phyloP scores from a whole-genome alignment of 2,113 vertebrate genomes.

The Psammodynastes pulverulentus region DNA sequence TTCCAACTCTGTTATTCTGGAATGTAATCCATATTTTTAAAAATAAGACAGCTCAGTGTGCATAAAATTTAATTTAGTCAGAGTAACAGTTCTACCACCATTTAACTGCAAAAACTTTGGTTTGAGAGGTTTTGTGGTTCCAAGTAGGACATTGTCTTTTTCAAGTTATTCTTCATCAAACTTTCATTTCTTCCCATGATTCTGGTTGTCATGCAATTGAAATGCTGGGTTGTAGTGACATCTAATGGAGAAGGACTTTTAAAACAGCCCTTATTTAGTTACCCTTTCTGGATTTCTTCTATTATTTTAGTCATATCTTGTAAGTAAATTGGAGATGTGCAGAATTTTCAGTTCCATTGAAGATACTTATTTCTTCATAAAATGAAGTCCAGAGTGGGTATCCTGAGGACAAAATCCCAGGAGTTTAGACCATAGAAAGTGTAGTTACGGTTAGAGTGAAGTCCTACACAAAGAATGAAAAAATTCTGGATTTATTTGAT shows the following conservation, averaged over 20 bases:
- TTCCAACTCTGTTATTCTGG: no score
- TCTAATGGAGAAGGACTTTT: constrained; percentile 12
- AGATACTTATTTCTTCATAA: background rate
- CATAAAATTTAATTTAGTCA: background rate
- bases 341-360: background rate
- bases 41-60: background rate
- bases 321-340: background rate
- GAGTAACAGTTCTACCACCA: background rate
- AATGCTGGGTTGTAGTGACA: background rate
- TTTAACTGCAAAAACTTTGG: background rate
- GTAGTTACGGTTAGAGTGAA: background rate
- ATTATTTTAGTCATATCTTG: background rate
- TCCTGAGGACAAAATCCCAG: background rate
- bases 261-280: background rate
- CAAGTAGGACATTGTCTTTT: background rate
- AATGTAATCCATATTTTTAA: background rate
- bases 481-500: background rate
- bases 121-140: background rate
- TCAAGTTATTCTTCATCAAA: background rate
- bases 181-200: background rate
- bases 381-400: no score
- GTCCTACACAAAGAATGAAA: background rate
- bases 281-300: background rate
- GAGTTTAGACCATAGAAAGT: background rate
- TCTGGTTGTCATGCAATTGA: background rate